Evolutionary conservation across 2,797 vertebrate species (phyloP).

Genomic region (Hypotaenidia okinawae): DNA sequence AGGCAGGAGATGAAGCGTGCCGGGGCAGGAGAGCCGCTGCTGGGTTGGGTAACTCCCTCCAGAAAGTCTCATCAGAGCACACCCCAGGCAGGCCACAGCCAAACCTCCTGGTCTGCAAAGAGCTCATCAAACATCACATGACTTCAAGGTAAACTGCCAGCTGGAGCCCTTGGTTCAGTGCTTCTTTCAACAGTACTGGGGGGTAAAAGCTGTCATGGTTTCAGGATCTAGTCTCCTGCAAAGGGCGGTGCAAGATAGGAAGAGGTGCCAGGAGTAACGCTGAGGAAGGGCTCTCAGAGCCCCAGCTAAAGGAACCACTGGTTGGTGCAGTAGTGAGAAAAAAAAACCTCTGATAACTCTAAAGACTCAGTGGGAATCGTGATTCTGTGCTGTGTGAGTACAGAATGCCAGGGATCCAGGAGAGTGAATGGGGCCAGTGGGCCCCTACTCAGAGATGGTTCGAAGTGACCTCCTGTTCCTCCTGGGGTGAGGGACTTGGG

Average conservation of each 20-base stretch:
- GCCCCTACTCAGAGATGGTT: not conserved
- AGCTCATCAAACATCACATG: rapidly evolving
- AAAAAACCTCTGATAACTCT: not conserved
- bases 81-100: not conserved
- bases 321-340: not conserved
- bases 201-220: not conserved
- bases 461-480: not conserved
- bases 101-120: not conserved
- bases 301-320: not conserved
- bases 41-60: not conserved
- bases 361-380: rapidly evolving
- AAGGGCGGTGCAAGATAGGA: not conserved
- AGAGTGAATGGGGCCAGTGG: not conserved
- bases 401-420: not conserved
- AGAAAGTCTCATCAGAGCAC: not conserved
- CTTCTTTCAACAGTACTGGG: not conserved
- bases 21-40: rapidly evolving
- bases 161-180: not conserved
- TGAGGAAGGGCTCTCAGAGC: not conserved
- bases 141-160: not conserved
- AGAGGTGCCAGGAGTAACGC: not conserved
- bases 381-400: not conserved
- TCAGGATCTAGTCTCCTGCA: not conserved
- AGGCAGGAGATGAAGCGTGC: not conserved
- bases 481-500: not conserved